Conservation (phyloP, 2,888 invertebrate genomes). For the Tanytarsus gracilentus region DNA sequence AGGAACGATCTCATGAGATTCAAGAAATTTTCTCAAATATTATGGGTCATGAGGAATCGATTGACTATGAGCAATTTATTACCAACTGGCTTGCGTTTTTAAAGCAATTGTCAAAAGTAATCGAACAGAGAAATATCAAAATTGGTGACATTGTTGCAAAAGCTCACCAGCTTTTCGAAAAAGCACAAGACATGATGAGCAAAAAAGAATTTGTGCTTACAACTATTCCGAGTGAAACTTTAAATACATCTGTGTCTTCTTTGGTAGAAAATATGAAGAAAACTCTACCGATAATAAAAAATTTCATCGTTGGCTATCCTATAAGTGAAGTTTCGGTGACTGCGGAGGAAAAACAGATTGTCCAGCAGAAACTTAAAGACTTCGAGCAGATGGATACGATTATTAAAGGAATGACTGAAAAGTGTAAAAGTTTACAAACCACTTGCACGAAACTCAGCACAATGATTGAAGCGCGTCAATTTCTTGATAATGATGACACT, state of each 20-base stretch:
- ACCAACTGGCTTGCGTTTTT: not conserved
- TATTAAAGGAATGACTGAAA: not conserved
- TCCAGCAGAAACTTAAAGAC: not conserved
- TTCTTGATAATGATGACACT: not conserved
- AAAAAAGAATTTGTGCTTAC: too few relatives aligned
- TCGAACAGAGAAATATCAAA: not conserved
- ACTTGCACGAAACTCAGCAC: not conserved
- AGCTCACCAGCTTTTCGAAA: not conserved
- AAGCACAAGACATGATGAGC: too few relatives aligned
- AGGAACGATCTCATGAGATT: not conserved
- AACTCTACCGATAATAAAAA: not conserved
- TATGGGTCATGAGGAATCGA: not conserved
- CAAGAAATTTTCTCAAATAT: not conserved
- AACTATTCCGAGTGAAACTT: too few relatives aligned
- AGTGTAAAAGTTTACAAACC: not conserved
- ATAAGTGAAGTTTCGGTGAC: not conserved
- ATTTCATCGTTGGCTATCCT: conserved; percentile 2
- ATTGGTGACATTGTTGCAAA: not conserved
- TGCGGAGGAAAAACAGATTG: not conserved
- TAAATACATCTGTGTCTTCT: too few relatives aligned
- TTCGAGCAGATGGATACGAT: not conserved
- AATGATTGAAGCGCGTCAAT: not conserved
- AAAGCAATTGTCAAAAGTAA: not conserved
- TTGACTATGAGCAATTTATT: conserved; percentile 1
- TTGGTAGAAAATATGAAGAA: not conserved